Percentiles rank a stretch among this genome's conserved stretches.
Evolutionary conservation across 2,888 invertebrate genomes (phyloP).

Genomic region (Odontothrips loti): DNA sequence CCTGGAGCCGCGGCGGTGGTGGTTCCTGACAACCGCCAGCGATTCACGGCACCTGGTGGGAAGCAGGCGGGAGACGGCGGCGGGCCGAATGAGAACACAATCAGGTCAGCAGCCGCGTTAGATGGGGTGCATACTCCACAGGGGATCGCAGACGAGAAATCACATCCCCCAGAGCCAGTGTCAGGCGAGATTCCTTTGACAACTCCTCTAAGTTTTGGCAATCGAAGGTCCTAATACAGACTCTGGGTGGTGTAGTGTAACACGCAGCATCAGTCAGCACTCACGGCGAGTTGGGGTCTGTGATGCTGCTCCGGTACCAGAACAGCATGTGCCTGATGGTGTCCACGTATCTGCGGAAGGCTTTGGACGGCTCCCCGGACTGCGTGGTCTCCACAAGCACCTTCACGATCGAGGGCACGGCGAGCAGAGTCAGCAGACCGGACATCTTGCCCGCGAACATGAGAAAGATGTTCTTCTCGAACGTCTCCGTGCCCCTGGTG

Average conservation of each 20-base stretch:
- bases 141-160: no score
- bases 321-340: conserved; percentile 70
- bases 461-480: conserved; percentile 63
- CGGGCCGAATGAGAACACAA: no score
- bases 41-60: conserved; percentile 46
- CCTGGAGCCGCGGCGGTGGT: conserved; percentile 61
- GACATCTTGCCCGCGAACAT: conserved; percentile 68
- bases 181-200: no score
- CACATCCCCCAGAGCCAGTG: no score
- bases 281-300: conserved; percentile 56
- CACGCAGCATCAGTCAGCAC: conserved; percentile 39
- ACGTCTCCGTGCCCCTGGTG: conserved; percentile 67
- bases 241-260: no score
- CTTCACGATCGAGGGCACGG: conserved; percentile 66
- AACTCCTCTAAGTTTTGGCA: no score
- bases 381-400: conserved; percentile 39
- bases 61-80: no score
- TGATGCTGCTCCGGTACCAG: conserved; percentile 73
- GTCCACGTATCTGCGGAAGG: conserved; percentile 63
- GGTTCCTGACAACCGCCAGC: conserved; percentile 59
- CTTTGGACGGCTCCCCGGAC: conserved; percentile 39
- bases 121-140: no score
- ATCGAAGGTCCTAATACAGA: no score
- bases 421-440: conserved; percentile 69
- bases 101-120: no score